A percentile compares a stretch with the other conserved stretches of the same genome.
Conservation (phyloP, 2,888 invertebrate genomes). For the Cataglyphis cursor region DNA sequence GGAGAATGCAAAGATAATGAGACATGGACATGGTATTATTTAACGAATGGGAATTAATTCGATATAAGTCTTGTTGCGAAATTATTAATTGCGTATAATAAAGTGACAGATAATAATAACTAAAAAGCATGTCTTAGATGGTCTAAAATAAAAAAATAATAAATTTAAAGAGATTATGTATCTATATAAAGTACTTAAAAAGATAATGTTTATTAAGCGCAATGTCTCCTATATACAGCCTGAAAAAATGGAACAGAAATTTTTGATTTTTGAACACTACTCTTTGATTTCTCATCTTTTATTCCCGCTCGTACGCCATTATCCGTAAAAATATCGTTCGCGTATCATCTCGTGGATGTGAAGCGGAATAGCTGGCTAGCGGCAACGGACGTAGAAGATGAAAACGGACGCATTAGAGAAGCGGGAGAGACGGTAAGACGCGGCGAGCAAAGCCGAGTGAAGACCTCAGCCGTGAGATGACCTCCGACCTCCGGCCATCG, state of each 20-base stretch:
- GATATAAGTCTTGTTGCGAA: constrained; percentile 4
- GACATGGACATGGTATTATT: constrained; percentile 45
- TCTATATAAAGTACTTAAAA: neutral
- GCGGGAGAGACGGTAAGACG: constrained; percentile 38
- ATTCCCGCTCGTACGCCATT: neutral
- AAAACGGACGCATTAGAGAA: constrained; percentile 24
- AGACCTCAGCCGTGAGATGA: constrained; percentile 73
- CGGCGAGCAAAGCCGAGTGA: constrained; percentile 64
- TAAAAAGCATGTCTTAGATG: neutral
- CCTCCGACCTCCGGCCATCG: constrained; percentile 76
- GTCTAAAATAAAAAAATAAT: neutral
- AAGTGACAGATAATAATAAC: constrained; percentile 9
- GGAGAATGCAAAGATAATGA: constrained; percentile 38
- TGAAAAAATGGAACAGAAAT: neutral
- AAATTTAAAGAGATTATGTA: constrained; percentile 2
- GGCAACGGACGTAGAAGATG: constrained; percentile 1
- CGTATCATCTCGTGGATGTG: constrained; percentile 1
- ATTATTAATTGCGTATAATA: constrained; percentile 45
- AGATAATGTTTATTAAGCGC: neutral
- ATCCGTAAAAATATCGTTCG: constrained; percentile 17
- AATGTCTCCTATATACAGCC: neutral
- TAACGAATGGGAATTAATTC: constrained; percentile 42
- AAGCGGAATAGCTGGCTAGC: neutral
- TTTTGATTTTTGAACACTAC: neutral
- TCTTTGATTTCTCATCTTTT: constrained; percentile 1